phyloP scores from a whole-genome alignment of 64 coral and sea anemone genomes.

The Trachythela sp. region DNA sequence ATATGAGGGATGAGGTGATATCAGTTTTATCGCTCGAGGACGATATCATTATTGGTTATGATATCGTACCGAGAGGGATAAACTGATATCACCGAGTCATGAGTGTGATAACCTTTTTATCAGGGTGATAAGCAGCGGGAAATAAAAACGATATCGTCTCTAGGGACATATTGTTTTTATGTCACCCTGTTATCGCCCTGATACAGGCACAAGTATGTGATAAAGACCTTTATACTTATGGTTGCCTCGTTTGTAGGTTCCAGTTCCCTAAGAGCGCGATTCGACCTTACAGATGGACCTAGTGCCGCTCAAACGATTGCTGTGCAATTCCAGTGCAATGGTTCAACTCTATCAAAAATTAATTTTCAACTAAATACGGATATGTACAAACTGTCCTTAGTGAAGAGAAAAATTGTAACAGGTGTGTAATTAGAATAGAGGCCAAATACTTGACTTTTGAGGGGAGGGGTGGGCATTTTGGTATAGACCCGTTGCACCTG shows the following conservation, averaged over 20 bases:
- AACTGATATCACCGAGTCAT: too few species aligned
- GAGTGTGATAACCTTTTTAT: too few species aligned
- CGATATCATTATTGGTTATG: too few species aligned
- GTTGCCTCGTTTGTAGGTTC: slow-evolving; percentile 37
- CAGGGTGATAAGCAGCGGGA: too few species aligned
- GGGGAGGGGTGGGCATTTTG: neutral
- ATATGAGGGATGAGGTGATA: too few species aligned
- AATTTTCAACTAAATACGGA: slow-evolving; percentile 90
- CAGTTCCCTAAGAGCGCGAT: slow-evolving; percentile 60
- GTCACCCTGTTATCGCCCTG: too few species aligned
- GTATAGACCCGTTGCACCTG: neutral
- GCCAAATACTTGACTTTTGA: neutral
- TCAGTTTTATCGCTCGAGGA: too few species aligned
- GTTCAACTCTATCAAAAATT: slow-evolving; percentile 88
- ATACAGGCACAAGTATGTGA: too few species aligned
- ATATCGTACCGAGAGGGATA: too few species aligned
- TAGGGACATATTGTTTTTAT: too few species aligned
- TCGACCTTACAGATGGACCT: slow-evolving; percentile 77
- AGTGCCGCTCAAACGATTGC: slow-evolving; percentile 81
- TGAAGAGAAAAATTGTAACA: slow-evolving; percentile 75
- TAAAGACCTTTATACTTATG: too few species aligned
- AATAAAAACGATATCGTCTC: too few species aligned
- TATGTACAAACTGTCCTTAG: slow-evolving; percentile 92
- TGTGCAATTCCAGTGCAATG: slow-evolving; percentile 84
- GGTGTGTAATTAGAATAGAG: slow-evolving; percentile 32